Evolutionary conservation across 2,113 vertebrate species (phyloP), one percentile per base, ranked within the genome.

Genomic region (Clarias macrocephalus): DNA sequence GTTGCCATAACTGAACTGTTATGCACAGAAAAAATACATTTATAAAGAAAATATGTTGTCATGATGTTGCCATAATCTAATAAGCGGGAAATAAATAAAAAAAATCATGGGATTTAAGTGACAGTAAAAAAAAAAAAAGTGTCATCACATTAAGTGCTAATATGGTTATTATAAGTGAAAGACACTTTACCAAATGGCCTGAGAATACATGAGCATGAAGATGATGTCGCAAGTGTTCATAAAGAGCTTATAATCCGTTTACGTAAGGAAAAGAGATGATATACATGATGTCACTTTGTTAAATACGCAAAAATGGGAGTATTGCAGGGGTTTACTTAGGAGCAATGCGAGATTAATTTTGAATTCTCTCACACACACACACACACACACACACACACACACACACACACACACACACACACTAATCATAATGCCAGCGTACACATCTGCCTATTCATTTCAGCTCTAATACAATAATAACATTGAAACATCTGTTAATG

Each of bases 361-460:
- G 21, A 56, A 48, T 48, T 48, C 48, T 48, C 48, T 48, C 48
- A 76, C 54, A 65, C 81, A 42, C 82, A 73, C 85, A 75, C 82
- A 70, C 25, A 54, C 75, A 56, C 48, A 56, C 75, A 77, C 23
- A 54, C 48, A 77, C 75, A 37, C 68, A 19, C 68, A 37, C 68
- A 28, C 77, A 19, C 77, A 30, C 77, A 33, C 28, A 33, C 77
- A 60, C 72, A 60, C 59, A 80, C 81, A 59, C 75, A 33, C 81
- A 66, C 81, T 89, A 90, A 89, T 88, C 86, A 65, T 83, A 82
- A 89, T 84, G 82, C 87, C 83, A 79, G 82, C 56, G 62, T 91
- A 93, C 94, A 95, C 95, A 96, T 95, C 95, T 95, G 95, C 91
- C 94, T 94, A 91, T 93, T 94, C 91, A 94, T 94, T 94, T 94